Conservation (phyloP, 2,797 vertebrate genomes). For the Diceros bicornis region DNA sequence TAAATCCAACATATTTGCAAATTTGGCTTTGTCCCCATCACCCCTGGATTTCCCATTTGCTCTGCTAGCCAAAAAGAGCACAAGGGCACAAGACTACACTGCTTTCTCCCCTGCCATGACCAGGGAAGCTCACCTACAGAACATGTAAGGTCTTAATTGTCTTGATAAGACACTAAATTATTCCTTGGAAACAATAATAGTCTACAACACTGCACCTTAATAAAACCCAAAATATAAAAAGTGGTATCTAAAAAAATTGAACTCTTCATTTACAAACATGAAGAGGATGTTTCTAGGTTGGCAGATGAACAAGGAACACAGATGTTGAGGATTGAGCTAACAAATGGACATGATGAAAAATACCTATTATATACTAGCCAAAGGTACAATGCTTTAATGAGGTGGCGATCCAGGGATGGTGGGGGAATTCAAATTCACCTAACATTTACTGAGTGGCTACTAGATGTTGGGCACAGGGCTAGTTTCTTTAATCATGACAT, state of each 20-base stretch:
- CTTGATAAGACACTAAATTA: not conserved
- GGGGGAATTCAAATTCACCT: not conserved
- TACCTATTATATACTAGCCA: not conserved
- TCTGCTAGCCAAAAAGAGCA: not conserved
- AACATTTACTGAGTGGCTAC: not conserved
- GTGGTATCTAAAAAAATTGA: not conserved
- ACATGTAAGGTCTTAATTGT: not conserved
- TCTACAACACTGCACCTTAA: not conserved
- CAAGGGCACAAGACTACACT: not conserved
- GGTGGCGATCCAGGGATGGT: not conserved
- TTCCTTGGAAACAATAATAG: not conserved
- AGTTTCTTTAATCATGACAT: not conserved
- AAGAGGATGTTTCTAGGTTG: conserved; percentile 29
- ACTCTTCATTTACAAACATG: not conserved
- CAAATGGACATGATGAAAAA: conserved; percentile 22
- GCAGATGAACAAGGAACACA: conserved; percentile 47
- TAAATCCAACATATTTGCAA: not conserved
- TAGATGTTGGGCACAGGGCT: not conserved
- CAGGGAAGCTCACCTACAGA: not conserved
- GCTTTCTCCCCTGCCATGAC: not conserved
- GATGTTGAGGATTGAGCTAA: not conserved
- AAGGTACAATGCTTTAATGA: not conserved
- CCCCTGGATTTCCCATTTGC: not conserved
- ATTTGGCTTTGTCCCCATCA: not conserved
- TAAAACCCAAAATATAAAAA: not conserved